Evolutionary conservation across 2,113 vertebrate genomes (phyloP), one percentile per base, ranked within the genome.

Genomic region (Gracilinanus agilis): DNA sequence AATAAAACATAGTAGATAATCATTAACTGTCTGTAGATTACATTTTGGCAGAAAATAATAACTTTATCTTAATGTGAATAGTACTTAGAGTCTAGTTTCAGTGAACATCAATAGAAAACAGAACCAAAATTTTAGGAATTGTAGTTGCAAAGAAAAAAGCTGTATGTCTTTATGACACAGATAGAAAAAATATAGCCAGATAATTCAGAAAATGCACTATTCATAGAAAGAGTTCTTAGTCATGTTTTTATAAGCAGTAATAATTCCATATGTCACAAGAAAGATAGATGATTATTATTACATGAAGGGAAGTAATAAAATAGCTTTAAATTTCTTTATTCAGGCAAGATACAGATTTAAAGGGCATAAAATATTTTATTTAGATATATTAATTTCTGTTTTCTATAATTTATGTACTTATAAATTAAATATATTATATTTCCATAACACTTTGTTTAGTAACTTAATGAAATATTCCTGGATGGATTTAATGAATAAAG

Each of bases 41-140:
- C 93, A 90, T 92, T 16, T 53, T 25, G 27, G 89, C 40, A 94
- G 44, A 93, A 83, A 95, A 94, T 44, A 7, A 91, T 61, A 88
- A 88, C 23, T n/a, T 23, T 24, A 16, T 9, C 55, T 88, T 58
- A 13, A 88, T 4, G n/a, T 61, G 67, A 90, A 95, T 83, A 56
- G 40, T 24, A 88, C 2, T 61, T 34, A 91, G 92, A 34, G 6
- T 89, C 61, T n/a, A 1, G 5, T 83, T 83, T 40, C 16, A 83
- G n/a, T 40, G n/a, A 83, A 83, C 5, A 34, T 83, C 16, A 83
- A 23, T 40, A 83, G n/a, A 83, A 83, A 83, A 83, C 7, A 83
- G 16, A 40, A 83, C 1, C 67, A 40, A 83, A 40, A 19, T 40
- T 83, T 83, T n/a, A 83, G 19, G 19, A 40, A 83, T 83, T 83